These are phyloP conservation scores for Hycleus phaleratus DNA, from an alignment of 1,140 invertebrate genomes.

Conservation along the genomic window DNA sequence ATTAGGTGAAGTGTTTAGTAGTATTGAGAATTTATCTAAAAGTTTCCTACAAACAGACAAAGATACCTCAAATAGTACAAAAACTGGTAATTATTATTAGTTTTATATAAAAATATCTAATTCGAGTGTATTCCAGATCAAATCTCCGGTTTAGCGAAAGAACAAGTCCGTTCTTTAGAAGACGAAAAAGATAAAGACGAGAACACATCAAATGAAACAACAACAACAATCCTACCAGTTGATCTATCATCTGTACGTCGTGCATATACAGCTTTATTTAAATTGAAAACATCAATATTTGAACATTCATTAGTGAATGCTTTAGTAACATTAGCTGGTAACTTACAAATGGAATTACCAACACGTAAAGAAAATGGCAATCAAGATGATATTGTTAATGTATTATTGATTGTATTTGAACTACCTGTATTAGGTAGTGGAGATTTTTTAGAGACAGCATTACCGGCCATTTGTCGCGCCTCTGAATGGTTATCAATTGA, in stretches of 20 bases:
- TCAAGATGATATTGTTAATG: slow-evolving; percentile 57
- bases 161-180: slow-evolving; percentile 60
- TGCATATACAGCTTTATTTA: slow-evolving; percentile 54
- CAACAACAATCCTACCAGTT: slow-evolving; percentile 22
- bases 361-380: slow-evolving; percentile 47
- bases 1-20: slow-evolving; percentile 65
- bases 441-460: slow-evolving; percentile 74
- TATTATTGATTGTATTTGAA: slow-evolving; percentile 83
- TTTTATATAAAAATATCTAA: too few relatives aligned
- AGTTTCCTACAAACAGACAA: slow-evolving; percentile 53
- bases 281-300: slow-evolving; percentile 43
- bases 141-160: slow-evolving; percentile 50
- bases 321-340: slow-evolving; percentile 63
- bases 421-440: slow-evolving; percentile 68
- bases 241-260: slow-evolving; percentile 56
- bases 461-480: slow-evolving; percentile 75
- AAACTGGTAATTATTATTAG: too few relatives aligned
- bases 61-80: too few relatives aligned
- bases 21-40: slow-evolving; percentile 57
- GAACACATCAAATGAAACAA: slow-evolving; percentile 50
- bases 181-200: slow-evolving; percentile 79
- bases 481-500: slow-evolving; percentile 61
- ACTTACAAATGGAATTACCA: slow-evolving; percentile 66
- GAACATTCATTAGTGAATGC: slow-evolving; percentile 73
- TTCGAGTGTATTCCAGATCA: not conserved